Evolutionary conservation across 1,140 invertebrate species (phyloP), one percentile per base, ranked within the genome.

Genomic region (Tyrophagus putrescentiae): DNA sequence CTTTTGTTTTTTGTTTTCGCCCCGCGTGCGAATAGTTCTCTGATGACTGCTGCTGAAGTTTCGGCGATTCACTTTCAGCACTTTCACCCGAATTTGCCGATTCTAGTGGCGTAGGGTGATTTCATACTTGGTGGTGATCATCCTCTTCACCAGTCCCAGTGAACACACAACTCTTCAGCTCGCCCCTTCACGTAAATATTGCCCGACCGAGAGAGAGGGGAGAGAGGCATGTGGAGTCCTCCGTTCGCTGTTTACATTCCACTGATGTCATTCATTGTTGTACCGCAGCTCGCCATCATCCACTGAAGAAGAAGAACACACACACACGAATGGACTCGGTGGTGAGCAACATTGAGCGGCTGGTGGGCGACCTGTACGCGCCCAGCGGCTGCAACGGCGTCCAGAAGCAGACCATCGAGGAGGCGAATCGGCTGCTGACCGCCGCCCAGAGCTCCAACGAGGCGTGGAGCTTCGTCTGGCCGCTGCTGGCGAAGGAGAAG

Each of bases 381-480:
- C 7, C 50, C 5, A 16, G 48, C 57, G 31, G 48, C 57, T 28
- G 21, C 18, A n/a, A 9, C 25, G 1, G 3, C 1, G 65, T 69
- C 50, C 66, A 70, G 67, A 52, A 65, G 7, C 62, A 67, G 58
- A 64, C 65, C 62, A 79, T 85, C 68, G 80, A 80, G 23, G 80
- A 87, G 63, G 82, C 83, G 62, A 87, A 92, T 70, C 74, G 82
- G 21, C 89, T 84, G 84, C 76, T 92, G 29, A 82, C 84, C 42
- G 76, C 79, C 60, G 84, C 84, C 25, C 87, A 92, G 73, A 76
- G 79, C 60, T 87, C 84, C 28, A 77, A 80, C 9, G 80, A 87
- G 72, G 87, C 88, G 29, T 94, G 89, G 89, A 80, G 78, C 64
- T 88, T 91, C 73, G 80, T 86, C 1, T 92, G 88, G 87, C 79